Evolutionary conservation across 1,140 invertebrate species (phyloP).

Genomic region (Pseudomyrmex cubaensis): DNA sequence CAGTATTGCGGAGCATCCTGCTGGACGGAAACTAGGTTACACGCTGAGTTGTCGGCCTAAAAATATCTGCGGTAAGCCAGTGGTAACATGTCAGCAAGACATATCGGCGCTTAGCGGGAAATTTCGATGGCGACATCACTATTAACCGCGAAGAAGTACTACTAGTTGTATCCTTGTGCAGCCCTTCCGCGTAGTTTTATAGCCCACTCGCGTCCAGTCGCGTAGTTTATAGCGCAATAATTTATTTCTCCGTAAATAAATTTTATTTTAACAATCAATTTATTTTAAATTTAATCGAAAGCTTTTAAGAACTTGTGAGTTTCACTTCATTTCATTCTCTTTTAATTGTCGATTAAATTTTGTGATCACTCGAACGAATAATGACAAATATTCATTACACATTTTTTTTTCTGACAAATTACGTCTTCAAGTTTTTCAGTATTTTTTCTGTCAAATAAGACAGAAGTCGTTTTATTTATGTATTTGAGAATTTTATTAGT

Average conservation of each 20-base stretch:
- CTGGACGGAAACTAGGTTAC: conserved; percentile 70
- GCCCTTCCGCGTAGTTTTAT: not conserved
- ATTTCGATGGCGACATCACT: conserved; percentile 30
- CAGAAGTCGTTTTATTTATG: too few relatives aligned
- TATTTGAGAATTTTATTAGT: not conserved
- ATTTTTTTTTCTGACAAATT: too few relatives aligned
- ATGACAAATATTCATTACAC: too few relatives aligned
- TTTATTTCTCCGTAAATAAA: too few relatives aligned
- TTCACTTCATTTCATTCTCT: not conserved
- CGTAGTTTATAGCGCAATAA: too few relatives aligned
- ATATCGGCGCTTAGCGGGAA: conserved; percentile 39
- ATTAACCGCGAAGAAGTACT: conserved; percentile 14
- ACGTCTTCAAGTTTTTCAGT: too few relatives aligned
- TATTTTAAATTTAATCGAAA: not conserved
- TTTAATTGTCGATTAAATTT: not conserved
- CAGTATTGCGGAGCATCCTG: conserved; percentile 48
- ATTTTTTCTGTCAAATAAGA: too few relatives aligned
- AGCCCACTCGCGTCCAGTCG: too few relatives aligned
- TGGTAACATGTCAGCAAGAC: conserved; percentile 63
- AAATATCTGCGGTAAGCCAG: conserved; percentile 62
- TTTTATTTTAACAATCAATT: not conserved
- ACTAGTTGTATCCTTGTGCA: not conserved
- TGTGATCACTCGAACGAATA: not conserved
- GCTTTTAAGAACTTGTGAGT: not conserved
- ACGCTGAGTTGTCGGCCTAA: conserved; percentile 63